These are phyloP conservation scores for Dilophus febrilis DNA, from an alignment of 2,888 invertebrate genomes.

Conservation along the genomic window DNA sequence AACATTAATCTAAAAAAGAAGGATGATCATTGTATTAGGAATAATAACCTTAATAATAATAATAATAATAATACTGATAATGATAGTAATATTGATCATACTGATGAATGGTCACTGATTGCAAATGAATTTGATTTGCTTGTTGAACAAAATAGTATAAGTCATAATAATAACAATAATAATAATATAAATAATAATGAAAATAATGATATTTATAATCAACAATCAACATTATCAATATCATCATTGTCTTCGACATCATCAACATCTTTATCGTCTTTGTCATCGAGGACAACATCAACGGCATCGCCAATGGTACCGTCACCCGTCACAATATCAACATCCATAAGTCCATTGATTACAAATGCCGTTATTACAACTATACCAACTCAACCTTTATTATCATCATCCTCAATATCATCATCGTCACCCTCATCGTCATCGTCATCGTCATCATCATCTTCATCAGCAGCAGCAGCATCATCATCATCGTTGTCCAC, in stretches of 20 bases:
- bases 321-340: slow-evolving; percentile 7
- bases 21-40: slow-evolving; percentile 9
- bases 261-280: neutral
- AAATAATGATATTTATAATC: slow-evolving; percentile 18
- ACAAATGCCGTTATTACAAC: too few species aligned
- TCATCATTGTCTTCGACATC: too few species aligned
- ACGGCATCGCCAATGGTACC: neutral
- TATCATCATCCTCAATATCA: too few species aligned
- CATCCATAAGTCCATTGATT: slow-evolving; percentile 4
- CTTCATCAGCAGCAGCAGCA: slow-evolving; percentile 18
- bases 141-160: slow-evolving; percentile 11
- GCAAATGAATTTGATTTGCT: slow-evolving; percentile 42
- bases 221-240: neutral
- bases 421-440: too few species aligned
- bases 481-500: slow-evolving; percentile 23
- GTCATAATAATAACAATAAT: slow-evolving; percentile 9
- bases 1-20: slow-evolving; percentile 4
- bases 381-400: too few species aligned
- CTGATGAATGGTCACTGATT: too few species aligned
- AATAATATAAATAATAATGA: slow-evolving; percentile 15
- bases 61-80: too few species aligned
- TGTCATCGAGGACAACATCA: too few species aligned
- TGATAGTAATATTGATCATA: too few species aligned
- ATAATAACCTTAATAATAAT: too few species aligned
- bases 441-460: slow-evolving; percentile 13